Evolutionary conservation across 2,888 invertebrate genomes (phyloP).

Genomic region (Tipula lateralis): DNA sequence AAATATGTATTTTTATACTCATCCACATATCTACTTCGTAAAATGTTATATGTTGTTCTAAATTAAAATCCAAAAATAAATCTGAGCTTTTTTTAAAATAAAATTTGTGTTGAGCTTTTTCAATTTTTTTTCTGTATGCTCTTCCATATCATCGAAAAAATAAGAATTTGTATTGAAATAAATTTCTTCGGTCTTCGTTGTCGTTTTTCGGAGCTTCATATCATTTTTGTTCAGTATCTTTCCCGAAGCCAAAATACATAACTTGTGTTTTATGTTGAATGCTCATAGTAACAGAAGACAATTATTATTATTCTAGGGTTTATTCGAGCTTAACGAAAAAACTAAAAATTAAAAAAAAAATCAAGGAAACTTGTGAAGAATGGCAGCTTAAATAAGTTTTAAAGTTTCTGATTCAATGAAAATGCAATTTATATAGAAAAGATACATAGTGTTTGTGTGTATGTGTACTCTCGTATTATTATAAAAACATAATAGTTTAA

Average conservation of each 20-base stretch:
- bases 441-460: background rate
- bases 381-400: background rate
- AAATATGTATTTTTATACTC: too few relatives aligned
- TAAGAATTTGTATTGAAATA: background rate
- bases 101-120: background rate
- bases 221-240: background rate
- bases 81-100: background rate
- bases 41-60: background rate
- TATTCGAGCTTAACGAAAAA: background rate
- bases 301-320: background rate
- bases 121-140: background rate
- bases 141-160: background rate
- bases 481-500: background rate
- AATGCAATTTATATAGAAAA: background rate
- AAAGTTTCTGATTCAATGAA: background rate
- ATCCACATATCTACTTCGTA: background rate
- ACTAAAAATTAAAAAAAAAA: background rate
- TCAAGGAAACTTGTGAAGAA: background rate
- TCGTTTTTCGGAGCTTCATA: background rate
- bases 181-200: background rate
- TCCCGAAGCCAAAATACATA: background rate
- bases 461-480: background rate
- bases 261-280: background rate
- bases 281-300: background rate
- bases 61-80: background rate